Evolutionary conservation across 1,140 invertebrate genomes (phyloP).

Genomic region (Formica selysi): DNA sequence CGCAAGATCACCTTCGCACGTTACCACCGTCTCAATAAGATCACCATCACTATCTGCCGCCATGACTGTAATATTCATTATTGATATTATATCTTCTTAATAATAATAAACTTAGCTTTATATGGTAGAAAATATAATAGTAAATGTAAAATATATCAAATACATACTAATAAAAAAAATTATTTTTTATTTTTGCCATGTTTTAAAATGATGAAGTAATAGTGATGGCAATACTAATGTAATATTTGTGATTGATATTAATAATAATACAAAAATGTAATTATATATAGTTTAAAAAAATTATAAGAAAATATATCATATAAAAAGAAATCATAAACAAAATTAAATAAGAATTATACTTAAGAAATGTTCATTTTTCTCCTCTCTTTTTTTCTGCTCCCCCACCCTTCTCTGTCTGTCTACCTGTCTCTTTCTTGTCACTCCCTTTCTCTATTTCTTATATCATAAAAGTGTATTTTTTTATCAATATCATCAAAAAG

Average conservation of each 20-base stretch:
- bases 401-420: no score
- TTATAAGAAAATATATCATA: background rate
- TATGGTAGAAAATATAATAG: conserved; percentile 3
- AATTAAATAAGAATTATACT: background rate
- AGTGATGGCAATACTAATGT: background rate
- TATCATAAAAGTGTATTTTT: background rate
- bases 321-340: background rate
- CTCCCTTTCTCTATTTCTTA: background rate
- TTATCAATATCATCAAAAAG: conserved; percentile 8
- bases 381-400: no score
- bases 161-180: background rate
- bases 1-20: conserved; percentile 92
- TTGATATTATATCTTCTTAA: conserved; percentile 45
- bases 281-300: background rate
- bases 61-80: conserved; percentile 87
- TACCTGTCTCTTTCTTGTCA: no score
- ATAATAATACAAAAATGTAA: conserved; percentile 2
- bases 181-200: background rate
- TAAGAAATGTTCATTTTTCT: background rate
- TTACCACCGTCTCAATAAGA: conserved; percentile 91
- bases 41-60: conserved; percentile 92
- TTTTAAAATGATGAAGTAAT: conserved; percentile 2
- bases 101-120: conserved; percentile 8
- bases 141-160: background rate
- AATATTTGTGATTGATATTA: background rate